Percentiles rank a stretch among this genome's conserved stretches.
These are phyloP conservation scores for Parauchenoglanis ngamensis DNA, from an alignment of 2,797 vertebrate species.

Conservation along the genomic window DNA sequence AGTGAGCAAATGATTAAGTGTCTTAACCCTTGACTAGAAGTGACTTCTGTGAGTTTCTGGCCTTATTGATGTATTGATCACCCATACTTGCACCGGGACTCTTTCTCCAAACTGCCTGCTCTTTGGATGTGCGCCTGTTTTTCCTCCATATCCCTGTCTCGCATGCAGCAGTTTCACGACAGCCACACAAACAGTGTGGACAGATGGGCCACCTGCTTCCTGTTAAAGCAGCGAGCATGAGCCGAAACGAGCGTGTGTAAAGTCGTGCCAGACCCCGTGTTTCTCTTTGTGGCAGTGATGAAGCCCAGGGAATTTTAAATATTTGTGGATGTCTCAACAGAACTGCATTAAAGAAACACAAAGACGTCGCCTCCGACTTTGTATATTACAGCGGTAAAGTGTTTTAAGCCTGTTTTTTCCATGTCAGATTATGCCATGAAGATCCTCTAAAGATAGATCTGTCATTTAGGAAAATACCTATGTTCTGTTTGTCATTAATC, in stretches of 20 bases:
- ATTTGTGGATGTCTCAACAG: conserved; percentile 16
- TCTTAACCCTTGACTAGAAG: neutral
- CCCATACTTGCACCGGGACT: neutral
- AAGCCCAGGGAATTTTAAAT: conserved; percentile 26
- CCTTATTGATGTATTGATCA: neutral
- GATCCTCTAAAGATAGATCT: too few species aligned
- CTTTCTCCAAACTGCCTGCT: neutral
- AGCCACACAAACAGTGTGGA: conserved; percentile 68
- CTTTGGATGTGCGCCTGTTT: conserved; percentile 22
- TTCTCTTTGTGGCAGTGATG: conserved; percentile 20
- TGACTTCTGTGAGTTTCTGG: neutral
- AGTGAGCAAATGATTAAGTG: neutral
- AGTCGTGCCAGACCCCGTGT: conserved; percentile 27
- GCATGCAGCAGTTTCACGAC: conserved; percentile 60
- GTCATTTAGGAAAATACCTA: neutral
- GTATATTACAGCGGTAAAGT: conserved; percentile 14
- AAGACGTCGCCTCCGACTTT: neutral
- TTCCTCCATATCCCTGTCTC: conserved; percentile 33
- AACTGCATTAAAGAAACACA: conserved; percentile 20
- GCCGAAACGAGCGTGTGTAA: conserved; percentile 40
- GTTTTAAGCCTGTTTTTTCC: neutral
- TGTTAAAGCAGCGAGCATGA: conserved; percentile 60
- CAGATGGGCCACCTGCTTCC: conserved; percentile 76
- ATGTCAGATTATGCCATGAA: neutral
- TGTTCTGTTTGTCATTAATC: too few species aligned